Evolutionary conservation across 2,113 vertebrate genomes (phyloP).

Genomic region (Amphiprion ocellaris): DNA sequence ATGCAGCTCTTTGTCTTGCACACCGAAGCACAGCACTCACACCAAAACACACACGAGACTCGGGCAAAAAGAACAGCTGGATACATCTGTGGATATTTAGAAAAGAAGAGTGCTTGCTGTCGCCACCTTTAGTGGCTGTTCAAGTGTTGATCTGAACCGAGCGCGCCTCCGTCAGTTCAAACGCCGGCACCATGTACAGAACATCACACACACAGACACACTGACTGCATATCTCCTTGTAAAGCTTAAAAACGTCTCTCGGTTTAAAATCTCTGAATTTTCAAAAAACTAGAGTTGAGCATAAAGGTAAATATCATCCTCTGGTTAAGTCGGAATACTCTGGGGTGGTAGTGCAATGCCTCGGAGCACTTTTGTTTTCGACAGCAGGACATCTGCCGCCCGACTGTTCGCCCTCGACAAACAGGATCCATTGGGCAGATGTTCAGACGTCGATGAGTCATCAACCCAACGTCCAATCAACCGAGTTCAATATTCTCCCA

Average conservation of each 20-base stretch:
- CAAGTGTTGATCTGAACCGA: slow-evolving; percentile 62
- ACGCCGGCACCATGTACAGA: slow-evolving; percentile 61
- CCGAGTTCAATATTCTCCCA: too few relatives aligned
- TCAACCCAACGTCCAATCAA: not conserved
- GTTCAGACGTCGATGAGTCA: not conserved
- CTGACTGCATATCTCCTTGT: slow-evolving; percentile 71
- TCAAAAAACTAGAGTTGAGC: slow-evolving; percentile 71
- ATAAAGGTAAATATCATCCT: slow-evolving; percentile 56
- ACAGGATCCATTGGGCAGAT: slow-evolving; percentile 1
- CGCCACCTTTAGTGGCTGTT: slow-evolving; percentile 41
- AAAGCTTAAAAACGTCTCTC: slow-evolving; percentile 74
- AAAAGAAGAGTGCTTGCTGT: slow-evolving; percentile 55
- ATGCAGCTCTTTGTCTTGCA: slow-evolving; percentile 65
- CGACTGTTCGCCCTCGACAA: not conserved
- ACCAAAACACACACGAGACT: slow-evolving; percentile 62
- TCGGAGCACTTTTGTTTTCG: not conserved
- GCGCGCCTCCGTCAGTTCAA: slow-evolving; percentile 47
- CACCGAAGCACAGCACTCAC: slow-evolving; percentile 43
- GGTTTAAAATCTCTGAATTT: slow-evolving; percentile 71
- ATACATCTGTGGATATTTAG: slow-evolving; percentile 58
- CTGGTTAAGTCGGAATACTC: slow-evolving; percentile 60
- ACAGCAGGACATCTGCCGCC: too few relatives aligned
- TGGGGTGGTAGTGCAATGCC: slow-evolving; percentile 54
- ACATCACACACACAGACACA: slow-evolving; percentile 65
- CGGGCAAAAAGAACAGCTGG: slow-evolving; percentile 58